Base-by-base conservation (phyloP, 1,140 invertebrate genomes). In the Rhopalosiphum maidis region DNA sequence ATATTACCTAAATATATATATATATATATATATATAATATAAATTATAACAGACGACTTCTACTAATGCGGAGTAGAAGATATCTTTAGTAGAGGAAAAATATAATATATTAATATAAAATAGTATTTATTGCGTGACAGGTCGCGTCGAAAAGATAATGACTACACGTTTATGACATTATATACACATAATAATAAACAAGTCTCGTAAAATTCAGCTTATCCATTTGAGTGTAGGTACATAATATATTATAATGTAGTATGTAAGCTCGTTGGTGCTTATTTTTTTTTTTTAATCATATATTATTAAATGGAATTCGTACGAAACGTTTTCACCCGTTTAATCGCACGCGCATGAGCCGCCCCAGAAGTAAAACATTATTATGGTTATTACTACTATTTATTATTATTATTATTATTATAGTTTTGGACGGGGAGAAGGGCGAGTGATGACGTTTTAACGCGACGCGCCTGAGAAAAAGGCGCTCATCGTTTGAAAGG, bases 401-500 rank as follows among this genome's bases (percentile, higher is more conserved):
- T 15, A 15, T 68, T 68, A 30, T 30, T 55, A 7, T 68, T 30
- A 15, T 30, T 11, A n/a, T n/a, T 68, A 68, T 68, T 15, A 68
- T 68, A 11, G 30, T 68, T 68, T 68, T 15, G n/a, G 35, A 9
- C 18, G 35, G 77, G 18, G 21, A 37, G 21, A 1, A 18, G 77
- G 5, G 77, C 0, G 35, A 82, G 55, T 82, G 35, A 35, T 18
- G 77, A 21, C 8, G 37, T 41, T 86, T 85, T 41, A 51, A 51
- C 48, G 15, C 48, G 15, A 51, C 48, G 48, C 37, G 41, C 41
- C 1, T 8, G 41, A 54, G 87, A 55, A 89, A 89, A 89, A 89
- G 87, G 48, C 48, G 48, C 87, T 35, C 43, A 51, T 9, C 25
- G 21, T 82, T 37, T 91, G 90, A 91, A 91, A 91, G 68, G 46